Base-by-base conservation (phyloP, 2,888 invertebrate genomes). In the Drosophila multiciliata region DNA sequence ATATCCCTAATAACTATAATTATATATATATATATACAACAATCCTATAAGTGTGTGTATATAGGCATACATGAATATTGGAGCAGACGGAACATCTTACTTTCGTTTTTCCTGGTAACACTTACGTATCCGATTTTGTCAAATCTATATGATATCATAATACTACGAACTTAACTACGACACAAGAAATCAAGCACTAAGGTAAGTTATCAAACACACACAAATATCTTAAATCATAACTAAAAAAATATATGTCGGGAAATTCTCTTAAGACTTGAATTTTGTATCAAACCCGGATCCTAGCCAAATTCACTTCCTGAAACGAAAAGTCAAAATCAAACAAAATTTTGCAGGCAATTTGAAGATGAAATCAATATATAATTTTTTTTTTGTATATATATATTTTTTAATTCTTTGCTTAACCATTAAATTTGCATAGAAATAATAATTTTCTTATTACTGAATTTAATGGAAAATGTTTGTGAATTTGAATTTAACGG, bases 61-160 rank as follows among this genome's bases (percentile, higher is more conserved):
- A 58, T 42, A 60, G 50, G 9, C 33, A 62, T 62, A 58, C 58
- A 58, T 64, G 23, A 45, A 45, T 45, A 45, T 48, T 20, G 38
- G 48, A 48, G 15, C 9, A 57, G 52, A 26, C 45, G 61, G 40
- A 64, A 71, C 38, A n/a, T 4, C 71, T 79, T 45, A 57, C 55
- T 66, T 49, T 66, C 49, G 59, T 65, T 80, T 77, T 55, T 66
- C 72, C 59, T 73, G 78, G 62, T 72, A 69, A 59, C 62, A 79
- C 67, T 68, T 80, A 66, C 49, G 73, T 57, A 68, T 62, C 36
- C 36, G 57, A 72, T 70, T 69, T 69, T 74, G 54, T 54, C 62
- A 72, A 66, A 58, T 75, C 54, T 61, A 64, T 52, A 75, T 52
- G 20, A 55, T 55, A 55, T 55, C n/a, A 52, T 58, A 57, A 75